A percentile compares a stretch with the other conserved stretches of the same genome.
Conservation (phyloP, 2,113 vertebrate genomes). For the Choloepus hoffmanni region DNA sequence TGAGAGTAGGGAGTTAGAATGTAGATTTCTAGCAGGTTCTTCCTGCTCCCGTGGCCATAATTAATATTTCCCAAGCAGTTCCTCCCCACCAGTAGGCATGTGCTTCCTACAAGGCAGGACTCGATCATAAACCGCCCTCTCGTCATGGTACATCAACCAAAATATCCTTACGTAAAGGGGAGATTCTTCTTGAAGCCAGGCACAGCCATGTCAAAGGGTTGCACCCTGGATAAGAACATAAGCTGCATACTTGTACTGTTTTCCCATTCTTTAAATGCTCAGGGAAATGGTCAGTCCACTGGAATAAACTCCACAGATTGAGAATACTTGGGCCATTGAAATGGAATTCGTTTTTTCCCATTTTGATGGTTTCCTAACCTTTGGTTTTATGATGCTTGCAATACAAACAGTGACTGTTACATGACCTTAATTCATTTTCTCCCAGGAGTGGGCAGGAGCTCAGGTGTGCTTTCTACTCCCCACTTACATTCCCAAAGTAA, state of each 20-base stretch:
- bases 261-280: background rate
- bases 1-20: background rate
- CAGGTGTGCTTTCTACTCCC: background rate
- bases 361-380: background rate
- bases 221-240: background rate
- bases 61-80: background rate
- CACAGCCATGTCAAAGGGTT: fast-evolving
- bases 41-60: background rate
- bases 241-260: background rate
- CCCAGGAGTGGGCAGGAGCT: background rate
- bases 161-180: background rate
- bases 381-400: background rate
- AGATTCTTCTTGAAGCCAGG: background rate
- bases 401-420: background rate
- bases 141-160: no score
- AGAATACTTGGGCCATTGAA: background rate
- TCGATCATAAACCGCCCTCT: background rate
- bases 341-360: background rate
- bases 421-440: background rate
- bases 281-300: background rate
- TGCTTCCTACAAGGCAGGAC: background rate
- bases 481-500: background rate
- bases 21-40: background rate
- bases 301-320: background rate
- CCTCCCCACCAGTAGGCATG: background rate